Base-by-base conservation (phyloP, 1,140 invertebrate species). In the Ips nitidus region DNA sequence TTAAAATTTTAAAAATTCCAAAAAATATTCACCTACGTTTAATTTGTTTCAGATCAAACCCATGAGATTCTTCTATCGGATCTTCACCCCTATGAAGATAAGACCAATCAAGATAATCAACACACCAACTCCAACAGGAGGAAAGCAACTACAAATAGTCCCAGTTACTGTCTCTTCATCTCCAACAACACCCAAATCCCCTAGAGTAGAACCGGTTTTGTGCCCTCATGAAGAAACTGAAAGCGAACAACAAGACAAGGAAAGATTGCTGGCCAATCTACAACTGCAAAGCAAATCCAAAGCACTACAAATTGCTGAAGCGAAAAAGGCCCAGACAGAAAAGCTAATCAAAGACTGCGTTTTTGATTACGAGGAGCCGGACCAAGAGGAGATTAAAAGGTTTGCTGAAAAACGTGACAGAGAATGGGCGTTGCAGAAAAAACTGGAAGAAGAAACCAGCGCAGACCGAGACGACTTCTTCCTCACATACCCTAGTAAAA, bases 41-140 rank as follows among this genome's bases (percentile, higher is more conserved):
- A 22, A 68, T 74, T 70, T 75, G 68, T 77, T 77, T 39, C 78
- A 88, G 87, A 83, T 83, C 63, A 85, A 84, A 59, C 87, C 87
- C 0, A 86, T 89, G 83, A 79, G 86, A 63, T 87, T 89, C 70
- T 86, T 86, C 73, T 89, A 88, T 71, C 82, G 82, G 37, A 84
- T 88, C 68, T 81, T 79, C 74, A 80, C 74, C 0, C 79, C 79
- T 4, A 55, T 78, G 73, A 79, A 79, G 59, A 75, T 80, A 5
- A 73, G 77, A 63, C 79, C 79, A 4, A 80, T 80, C 56, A 77
- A 75, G 64, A 80, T 80, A 60, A 74, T 80, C 37, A 79, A 76
- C 65, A 77, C 78, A 7, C 55, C 74, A n/a, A 59, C 71, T 5
- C 70, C 75, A 0, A 73, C 71, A 2, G 79, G 76, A 6, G 71